phyloP scores from a whole-genome alignment of 1,140 invertebrate genomes.

The Drosophila albomicans region DNA sequence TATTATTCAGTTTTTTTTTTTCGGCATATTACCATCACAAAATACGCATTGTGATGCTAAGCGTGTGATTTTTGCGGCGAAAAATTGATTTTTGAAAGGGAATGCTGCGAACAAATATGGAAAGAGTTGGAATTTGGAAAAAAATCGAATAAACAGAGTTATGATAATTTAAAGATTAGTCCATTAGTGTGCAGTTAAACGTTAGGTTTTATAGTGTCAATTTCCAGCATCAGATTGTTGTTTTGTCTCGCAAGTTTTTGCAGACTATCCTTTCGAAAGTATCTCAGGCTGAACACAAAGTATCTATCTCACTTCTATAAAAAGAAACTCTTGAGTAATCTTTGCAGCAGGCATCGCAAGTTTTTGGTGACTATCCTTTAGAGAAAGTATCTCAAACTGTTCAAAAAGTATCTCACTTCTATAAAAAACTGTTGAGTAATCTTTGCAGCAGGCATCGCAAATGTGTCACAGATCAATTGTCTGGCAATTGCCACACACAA shows the following conservation, averaged over 20 bases:
- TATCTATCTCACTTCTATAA: slow-evolving; percentile 3
- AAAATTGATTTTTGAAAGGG: slow-evolving; percentile 17
- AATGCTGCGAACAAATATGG: too few relatives aligned
- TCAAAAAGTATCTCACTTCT: neutral
- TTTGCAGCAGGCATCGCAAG: slow-evolving; percentile 15
- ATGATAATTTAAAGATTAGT: neutral
- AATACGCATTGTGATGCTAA: slow-evolving; percentile 40
- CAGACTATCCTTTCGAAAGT: neutral
- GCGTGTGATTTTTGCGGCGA: slow-evolving; percentile 64
- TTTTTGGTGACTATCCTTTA: neutral
- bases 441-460: slow-evolving; percentile 13
- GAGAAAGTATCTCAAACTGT: neutral
- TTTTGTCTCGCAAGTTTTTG: neutral
- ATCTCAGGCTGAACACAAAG: neutral
- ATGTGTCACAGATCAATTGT: slow-evolving; percentile 54
- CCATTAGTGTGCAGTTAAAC: neutral
- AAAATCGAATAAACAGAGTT: too few relatives aligned
- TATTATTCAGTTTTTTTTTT: slow-evolving; percentile 7
- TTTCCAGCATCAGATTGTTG: neutral
- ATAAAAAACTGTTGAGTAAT: slow-evolving; percentile 20
- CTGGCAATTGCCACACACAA: slow-evolving; percentile 40
- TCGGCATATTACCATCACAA: slow-evolving; percentile 20
- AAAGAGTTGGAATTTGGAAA: too few relatives aligned
- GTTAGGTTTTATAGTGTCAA: too few relatives aligned
- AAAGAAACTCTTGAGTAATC: slow-evolving; percentile 9